Evolutionary conservation across 2,113 vertebrate species (phyloP).

Genomic region (Halichoeres trimaculatus): DNA sequence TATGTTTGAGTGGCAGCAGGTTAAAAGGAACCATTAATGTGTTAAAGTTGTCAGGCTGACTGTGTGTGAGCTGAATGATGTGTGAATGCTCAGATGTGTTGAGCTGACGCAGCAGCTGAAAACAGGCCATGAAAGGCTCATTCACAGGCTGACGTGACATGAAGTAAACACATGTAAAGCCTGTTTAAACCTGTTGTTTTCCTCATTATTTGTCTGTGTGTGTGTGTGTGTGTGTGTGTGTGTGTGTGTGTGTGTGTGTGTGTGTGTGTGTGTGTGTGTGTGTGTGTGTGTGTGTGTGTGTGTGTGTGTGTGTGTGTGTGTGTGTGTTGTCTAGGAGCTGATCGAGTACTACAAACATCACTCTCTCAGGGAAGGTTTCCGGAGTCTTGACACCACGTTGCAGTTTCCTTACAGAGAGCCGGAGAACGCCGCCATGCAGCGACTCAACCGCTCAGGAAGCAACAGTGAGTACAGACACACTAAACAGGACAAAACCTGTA

Average conservation of each 20-base stretch:
- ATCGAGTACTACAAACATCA: constrained; percentile 97
- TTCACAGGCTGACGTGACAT: background rate
- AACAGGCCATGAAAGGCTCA: background rate
- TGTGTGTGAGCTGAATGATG: background rate
- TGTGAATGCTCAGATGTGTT: background rate
- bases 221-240: constrained; percentile 3
- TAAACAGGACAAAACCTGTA: too few relatives aligned
- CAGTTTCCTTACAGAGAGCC: constrained; percentile 91
- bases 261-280: background rate
- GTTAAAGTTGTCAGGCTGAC: background rate
- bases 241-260: background rate
- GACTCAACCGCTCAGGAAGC: constrained; percentile 81
- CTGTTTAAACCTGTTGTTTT: background rate
- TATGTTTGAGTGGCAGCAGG: background rate
- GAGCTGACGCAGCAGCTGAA: background rate
- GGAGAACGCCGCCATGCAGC: constrained; percentile 85
- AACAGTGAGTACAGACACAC: constrained; percentile 86
- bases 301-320: too few relatives aligned
- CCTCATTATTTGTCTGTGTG: constrained; percentile 14
- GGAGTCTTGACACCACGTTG: constrained; percentile 94
- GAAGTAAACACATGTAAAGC: background rate
- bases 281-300: constrained; percentile 31
- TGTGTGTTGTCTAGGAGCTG: constrained; percentile 86
- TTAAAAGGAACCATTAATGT: background rate
- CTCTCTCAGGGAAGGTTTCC: constrained; percentile 95